Evolutionary conservation across 2,113 vertebrate species (phyloP).

Genomic region (Catagonus wagneri): DNA sequence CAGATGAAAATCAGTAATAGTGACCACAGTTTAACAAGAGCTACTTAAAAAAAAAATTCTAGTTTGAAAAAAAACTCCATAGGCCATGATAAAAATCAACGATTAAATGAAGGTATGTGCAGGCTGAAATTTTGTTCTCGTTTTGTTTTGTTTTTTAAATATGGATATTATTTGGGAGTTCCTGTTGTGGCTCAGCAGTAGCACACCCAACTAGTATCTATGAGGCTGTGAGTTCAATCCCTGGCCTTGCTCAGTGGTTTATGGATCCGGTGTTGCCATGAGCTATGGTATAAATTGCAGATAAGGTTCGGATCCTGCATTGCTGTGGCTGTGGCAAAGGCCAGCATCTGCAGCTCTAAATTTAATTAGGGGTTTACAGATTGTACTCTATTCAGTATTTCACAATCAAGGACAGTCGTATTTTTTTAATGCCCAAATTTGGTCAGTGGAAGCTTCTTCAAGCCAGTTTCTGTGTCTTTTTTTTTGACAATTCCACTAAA

Average conservation of each 20-base stretch:
- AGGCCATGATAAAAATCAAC: not conserved
- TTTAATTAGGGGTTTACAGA: not conserved
- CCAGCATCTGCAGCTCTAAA: not conserved
- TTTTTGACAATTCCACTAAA: not conserved
- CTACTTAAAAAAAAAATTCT: not conserved
- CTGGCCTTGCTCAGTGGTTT: too few species aligned
- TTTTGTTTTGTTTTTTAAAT: not conserved
- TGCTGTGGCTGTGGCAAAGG: not conserved
- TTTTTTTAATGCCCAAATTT: not conserved
- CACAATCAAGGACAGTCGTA: not conserved
- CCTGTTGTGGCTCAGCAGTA: not conserved
- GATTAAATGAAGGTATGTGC: not conserved
- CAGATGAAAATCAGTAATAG: constrained; percentile 3
- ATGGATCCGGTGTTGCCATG: too few species aligned
- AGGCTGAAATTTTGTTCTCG: not conserved
- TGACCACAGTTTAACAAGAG: not conserved
- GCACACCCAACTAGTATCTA: not conserved
- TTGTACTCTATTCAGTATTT: not conserved
- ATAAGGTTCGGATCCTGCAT: not conserved
- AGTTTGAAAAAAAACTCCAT: not conserved
- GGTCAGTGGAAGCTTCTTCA: not conserved
- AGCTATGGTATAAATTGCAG: not conserved
- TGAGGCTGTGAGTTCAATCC: not conserved
- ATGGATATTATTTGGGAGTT: not conserved
- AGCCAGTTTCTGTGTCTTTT: not conserved